These are phyloP conservation scores for Salvelinus fontinalis DNA, from an alignment of 2,113 vertebrate species.

Conservation along the genomic window DNA sequence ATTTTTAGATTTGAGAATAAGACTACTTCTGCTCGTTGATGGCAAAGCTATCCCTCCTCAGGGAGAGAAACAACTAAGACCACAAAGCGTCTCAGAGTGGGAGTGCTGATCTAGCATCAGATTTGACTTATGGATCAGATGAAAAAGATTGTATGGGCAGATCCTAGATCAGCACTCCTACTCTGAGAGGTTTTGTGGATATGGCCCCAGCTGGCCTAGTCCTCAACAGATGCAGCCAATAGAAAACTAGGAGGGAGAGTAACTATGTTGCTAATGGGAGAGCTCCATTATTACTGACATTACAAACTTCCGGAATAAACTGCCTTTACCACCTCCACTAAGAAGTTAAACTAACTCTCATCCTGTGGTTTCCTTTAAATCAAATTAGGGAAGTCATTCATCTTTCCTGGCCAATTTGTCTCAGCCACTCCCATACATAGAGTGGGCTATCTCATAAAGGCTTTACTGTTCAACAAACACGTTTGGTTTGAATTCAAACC, in stretches of 20 bases:
- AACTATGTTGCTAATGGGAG: slow-evolving; percentile 7
- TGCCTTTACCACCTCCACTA: slow-evolving; percentile 1
- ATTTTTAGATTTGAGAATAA: neutral
- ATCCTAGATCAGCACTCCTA: too few species aligned
- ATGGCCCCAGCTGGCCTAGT: slow-evolving; percentile 7
- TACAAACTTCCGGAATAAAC: slow-evolving; percentile 8
- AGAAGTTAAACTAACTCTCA: neutral
- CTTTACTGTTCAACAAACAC: neutral
- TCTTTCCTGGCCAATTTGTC: slow-evolving; percentile 12
- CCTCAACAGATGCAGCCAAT: neutral
- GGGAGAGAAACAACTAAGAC: too few species aligned
- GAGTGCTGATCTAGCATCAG: too few species aligned
- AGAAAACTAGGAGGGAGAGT: slow-evolving; percentile 14
- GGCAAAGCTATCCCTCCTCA: too few species aligned
- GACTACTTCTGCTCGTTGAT: neutral
- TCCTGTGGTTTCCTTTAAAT: slow-evolving; percentile 22
- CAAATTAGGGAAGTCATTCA: slow-evolving; percentile 18
- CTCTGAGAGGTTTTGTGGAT: too few species aligned
- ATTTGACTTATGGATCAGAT: too few species aligned
- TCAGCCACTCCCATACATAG: neutral
- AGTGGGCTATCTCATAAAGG: neutral
- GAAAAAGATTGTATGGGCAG: too few species aligned
- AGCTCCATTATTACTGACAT: slow-evolving; percentile 23
- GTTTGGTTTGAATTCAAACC: neutral
- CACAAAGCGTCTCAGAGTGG: too few species aligned